Evolutionary conservation across 37 sponge, comb jelly and placozoan genomes (phyloP).

Genomic region (Beroe ovata): DNA sequence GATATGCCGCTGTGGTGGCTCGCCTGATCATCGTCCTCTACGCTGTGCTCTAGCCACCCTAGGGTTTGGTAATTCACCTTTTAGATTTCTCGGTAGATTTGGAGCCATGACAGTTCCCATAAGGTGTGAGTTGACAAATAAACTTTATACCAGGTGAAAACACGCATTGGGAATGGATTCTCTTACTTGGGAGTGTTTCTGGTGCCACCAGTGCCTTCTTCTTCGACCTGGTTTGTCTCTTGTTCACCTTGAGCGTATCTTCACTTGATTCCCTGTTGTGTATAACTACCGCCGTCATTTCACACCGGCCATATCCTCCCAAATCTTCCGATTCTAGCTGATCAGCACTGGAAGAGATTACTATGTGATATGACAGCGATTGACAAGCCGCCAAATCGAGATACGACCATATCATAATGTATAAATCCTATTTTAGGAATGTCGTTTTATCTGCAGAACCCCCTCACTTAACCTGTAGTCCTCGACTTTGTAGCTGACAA

Average conservation of each 20-base stretch:
- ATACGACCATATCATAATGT: too few species aligned
- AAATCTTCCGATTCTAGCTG: constrained; percentile 27
- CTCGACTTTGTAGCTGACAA: background rate
- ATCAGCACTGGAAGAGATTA: background rate
- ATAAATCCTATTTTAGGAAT: too few species aligned
- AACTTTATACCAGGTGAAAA: too few species aligned
- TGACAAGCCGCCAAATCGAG: too few species aligned
- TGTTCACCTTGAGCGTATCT: background rate
- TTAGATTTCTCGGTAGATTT: too few species aligned
- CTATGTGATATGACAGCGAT: too few species aligned
- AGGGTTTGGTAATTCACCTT: too few species aligned
- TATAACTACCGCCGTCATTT: constrained; percentile 2
- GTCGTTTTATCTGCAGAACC: too few species aligned
- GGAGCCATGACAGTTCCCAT: too few species aligned
- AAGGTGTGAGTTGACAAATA: too few species aligned
- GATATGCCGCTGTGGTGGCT: constrained; percentile 23
- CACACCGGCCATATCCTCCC: background rate
- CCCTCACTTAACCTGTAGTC: background rate
- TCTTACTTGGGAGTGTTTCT: background rate
- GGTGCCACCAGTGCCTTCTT: background rate
- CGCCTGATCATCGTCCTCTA: background rate
- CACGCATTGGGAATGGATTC: too few species aligned
- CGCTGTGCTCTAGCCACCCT: background rate
- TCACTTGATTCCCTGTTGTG: background rate
- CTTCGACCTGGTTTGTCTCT: background rate